Evolutionary conservation across 2,113 vertebrate genomes (phyloP).

Genomic region (Xiphias gladius): DNA sequence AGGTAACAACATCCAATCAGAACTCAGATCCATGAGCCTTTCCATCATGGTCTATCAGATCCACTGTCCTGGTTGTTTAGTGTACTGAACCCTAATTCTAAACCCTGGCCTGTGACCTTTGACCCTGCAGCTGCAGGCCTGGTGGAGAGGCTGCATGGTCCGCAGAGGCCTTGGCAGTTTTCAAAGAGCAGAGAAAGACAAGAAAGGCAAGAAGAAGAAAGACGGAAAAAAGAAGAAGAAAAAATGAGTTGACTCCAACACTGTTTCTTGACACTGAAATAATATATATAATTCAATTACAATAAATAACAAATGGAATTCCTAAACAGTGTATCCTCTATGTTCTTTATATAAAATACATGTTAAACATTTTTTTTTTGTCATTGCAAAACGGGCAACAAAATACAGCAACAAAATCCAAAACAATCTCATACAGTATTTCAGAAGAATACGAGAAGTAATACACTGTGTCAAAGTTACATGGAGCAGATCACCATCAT

Average conservation of each 20-base stretch:
- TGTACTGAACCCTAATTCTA: background rate
- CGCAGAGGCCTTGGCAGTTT: slow-evolving; percentile 57
- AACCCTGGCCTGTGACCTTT: slow-evolving; percentile 4
- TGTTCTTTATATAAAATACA: background rate
- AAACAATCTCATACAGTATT: background rate
- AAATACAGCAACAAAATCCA: background rate
- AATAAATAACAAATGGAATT: slow-evolving; percentile 63
- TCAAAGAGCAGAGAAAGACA: slow-evolving; percentile 50
- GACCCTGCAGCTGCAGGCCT: slow-evolving; percentile 69
- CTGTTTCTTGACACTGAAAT: background rate
- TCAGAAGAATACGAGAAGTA: background rate
- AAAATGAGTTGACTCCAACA: slow-evolving; percentile 43
- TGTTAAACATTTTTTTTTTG: background rate
- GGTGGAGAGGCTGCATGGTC: slow-evolving; percentile 75
- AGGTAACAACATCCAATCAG: slow-evolving; percentile 54
- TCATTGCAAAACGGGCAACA: background rate
- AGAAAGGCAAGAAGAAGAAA: slow-evolving; percentile 67
- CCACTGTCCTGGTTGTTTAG: background rate
- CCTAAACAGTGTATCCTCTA: background rate
- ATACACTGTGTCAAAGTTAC: background rate
- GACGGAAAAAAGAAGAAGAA: slow-evolving; percentile 60
- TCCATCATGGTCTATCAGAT: background rate
- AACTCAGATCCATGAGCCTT: background rate
- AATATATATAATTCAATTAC: background rate
- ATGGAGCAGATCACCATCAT: background rate